A percentile compares a stretch with the other conserved stretches of the same genome.
Evolutionary conservation across 2,797 vertebrate species (phyloP).

Genomic region (Euphonia xanthogaster): DNA sequence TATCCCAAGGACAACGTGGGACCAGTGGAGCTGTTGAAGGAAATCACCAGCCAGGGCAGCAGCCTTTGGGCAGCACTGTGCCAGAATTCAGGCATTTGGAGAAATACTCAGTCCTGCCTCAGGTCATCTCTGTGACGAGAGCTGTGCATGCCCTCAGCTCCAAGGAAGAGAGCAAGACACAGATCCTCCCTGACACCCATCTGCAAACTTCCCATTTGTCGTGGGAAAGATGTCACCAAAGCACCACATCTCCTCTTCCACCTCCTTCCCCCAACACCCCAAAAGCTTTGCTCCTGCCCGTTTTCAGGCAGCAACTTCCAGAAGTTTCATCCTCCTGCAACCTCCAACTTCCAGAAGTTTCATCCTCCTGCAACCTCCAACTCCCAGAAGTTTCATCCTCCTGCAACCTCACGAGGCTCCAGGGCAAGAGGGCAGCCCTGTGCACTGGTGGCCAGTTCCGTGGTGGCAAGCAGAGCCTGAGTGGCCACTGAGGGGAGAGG

Average conservation of each 20-base stretch:
- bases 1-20: background rate
- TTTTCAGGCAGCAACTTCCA: background rate
- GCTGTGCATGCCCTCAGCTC: background rate
- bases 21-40: background rate
- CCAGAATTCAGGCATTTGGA: background rate
- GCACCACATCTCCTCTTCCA: background rate
- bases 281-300: background rate
- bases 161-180: background rate
- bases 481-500: background rate
- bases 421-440: background rate
- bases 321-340: background rate
- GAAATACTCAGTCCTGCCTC: background rate
- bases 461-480: background rate
- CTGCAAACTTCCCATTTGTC: background rate
- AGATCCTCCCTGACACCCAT: background rate
- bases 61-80: background rate
- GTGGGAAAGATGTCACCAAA: background rate
- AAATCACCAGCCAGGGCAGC: background rate
- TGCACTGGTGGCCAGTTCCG: background rate
- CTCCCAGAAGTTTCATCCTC: background rate
- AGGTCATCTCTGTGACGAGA: background rate
- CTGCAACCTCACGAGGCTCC: fast-evolving
- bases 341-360: background rate
- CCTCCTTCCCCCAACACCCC: background rate
- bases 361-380: fast-evolving